These are phyloP conservation scores for Apocheima hispidaria DNA, from an alignment of 2,888 invertebrate species.

Conservation along the genomic window DNA sequence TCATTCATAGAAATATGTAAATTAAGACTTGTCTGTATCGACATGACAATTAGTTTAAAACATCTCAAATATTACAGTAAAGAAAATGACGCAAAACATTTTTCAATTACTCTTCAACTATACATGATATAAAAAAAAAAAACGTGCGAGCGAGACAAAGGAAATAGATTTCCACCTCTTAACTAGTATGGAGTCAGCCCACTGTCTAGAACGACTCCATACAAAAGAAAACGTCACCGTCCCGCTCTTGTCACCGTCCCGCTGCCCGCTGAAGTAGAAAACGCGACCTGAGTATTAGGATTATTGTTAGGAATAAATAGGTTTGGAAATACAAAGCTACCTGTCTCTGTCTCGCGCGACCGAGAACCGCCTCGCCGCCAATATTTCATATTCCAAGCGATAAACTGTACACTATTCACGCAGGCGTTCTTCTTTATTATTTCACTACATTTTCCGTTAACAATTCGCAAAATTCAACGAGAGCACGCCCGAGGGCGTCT, in stretches of 20 bases:
- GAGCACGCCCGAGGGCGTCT: conserved; percentile 26
- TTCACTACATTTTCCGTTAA: conserved; percentile 32
- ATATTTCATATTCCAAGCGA: conserved; percentile 29
- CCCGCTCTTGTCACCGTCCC: too few relatives aligned
- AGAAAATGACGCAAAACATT: too few relatives aligned
- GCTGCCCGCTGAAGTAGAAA: neutral
- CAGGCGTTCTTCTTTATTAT: conserved; percentile 26
- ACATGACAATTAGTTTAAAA: too few relatives aligned
- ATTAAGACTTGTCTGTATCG: too few relatives aligned
- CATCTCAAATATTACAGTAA: too few relatives aligned
- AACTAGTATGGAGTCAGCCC: neutral
- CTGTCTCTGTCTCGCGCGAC: neutral
- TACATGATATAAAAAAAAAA: too few relatives aligned
- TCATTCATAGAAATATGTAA: too few relatives aligned
- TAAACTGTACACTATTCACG: conserved; percentile 33
- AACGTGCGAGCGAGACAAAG: too few relatives aligned
- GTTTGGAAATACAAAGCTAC: conserved; percentile 15
- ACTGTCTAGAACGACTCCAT: neutral
- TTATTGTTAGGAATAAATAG: conserved; percentile 26
- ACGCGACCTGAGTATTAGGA: neutral
- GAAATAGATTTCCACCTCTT: too few relatives aligned
- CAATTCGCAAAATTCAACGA: conserved; percentile 40
- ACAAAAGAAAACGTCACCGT: neutral
- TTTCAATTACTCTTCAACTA: too few relatives aligned
- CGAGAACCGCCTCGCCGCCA: conserved; percentile 11